Conservation (phyloP, 1,140 invertebrate genomes). For the Steinernema khuongi region DNA sequence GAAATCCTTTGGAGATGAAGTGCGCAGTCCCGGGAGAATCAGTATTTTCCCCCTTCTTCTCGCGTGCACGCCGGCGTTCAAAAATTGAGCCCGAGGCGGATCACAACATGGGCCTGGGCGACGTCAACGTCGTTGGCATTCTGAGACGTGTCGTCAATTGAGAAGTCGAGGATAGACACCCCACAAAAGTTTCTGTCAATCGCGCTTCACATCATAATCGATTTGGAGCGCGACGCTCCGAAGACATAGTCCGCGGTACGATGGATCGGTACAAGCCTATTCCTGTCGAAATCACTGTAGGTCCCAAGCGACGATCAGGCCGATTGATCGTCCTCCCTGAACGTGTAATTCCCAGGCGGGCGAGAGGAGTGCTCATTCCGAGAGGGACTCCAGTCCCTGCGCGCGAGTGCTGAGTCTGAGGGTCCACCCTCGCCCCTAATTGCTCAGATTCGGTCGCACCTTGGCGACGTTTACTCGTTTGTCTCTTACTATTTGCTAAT, state of each 20-base stretch:
- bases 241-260: background rate
- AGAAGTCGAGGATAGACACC: background rate
- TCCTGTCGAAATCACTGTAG: background rate
- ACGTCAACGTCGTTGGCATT: background rate
- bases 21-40: background rate
- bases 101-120: background rate
- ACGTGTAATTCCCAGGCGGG: no score
- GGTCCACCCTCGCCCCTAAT: no score
- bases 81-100: conserved; percentile 2
- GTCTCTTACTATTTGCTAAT: conserved; percentile 6
- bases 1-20: conserved; percentile 12
- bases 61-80: background rate
- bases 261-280: background rate
- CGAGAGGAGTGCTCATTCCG: no score
- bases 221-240: background rate
- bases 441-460: no score
- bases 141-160: background rate
- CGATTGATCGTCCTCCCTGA: background rate
- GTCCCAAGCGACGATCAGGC: background rate
- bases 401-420: no score
- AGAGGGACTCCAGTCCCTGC: no score
- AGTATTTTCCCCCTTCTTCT: background rate
- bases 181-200: conserved; percentile 12
- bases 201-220: conserved; percentile 13
- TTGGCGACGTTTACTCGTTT: background rate